Conservation (phyloP, 2,113 vertebrate species). For the Tretioscincus oriximinensis region DNA sequence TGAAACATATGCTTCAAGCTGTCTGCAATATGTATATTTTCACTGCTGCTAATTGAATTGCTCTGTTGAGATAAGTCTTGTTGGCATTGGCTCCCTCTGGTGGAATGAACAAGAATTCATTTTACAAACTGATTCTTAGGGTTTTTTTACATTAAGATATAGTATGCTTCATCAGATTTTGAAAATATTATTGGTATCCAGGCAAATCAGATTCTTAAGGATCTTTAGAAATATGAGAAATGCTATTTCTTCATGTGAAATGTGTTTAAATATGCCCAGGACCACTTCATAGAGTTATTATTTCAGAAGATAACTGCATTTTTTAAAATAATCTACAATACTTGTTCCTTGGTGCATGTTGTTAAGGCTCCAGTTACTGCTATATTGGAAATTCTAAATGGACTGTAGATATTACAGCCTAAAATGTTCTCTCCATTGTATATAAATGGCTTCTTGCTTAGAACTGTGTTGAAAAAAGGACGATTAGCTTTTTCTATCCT, state of each 20-base stretch:
- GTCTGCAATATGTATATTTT: constrained; percentile 1
- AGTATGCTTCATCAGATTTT: background rate
- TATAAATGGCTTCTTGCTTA: background rate
- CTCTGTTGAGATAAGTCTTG: background rate
- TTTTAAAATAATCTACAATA: background rate
- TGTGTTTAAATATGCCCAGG: background rate
- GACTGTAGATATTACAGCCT: background rate
- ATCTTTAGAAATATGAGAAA: background rate
- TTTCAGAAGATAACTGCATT: background rate
- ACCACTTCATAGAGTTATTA: background rate
- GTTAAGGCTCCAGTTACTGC: background rate
- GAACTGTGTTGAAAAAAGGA: background rate
- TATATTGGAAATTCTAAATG: background rate
- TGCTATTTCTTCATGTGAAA: background rate
- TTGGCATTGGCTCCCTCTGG: constrained; percentile 61
- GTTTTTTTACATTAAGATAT: background rate
- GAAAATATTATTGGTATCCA: background rate
- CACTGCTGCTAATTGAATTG: constrained; percentile 43
- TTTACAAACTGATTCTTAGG: background rate
- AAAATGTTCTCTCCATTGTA: background rate
- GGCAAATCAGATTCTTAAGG: background rate
- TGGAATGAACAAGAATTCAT: constrained; percentile 25
- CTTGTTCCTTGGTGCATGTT: background rate
- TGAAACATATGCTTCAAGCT: constrained; percentile 35
- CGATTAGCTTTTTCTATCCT: background rate